Conservation (phyloP, 1,140 invertebrate species). For the Drosophila lowei region DNA sequence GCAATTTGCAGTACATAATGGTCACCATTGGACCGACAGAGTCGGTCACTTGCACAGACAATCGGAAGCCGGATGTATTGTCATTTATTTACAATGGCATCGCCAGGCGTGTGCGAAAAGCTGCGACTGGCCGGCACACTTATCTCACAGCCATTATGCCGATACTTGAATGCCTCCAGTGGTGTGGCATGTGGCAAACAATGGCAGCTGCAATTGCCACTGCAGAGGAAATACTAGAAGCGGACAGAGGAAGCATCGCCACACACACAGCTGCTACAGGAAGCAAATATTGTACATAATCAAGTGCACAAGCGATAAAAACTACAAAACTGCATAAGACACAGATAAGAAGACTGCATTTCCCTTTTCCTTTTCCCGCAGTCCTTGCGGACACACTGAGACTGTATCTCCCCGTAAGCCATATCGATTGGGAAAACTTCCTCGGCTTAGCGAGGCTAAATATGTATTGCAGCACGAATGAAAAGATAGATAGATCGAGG, state of each 20-base stretch:
- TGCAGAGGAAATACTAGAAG: slow-evolving; percentile 15
- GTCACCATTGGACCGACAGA: slow-evolving; percentile 11
- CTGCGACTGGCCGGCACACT: slow-evolving; percentile 49
- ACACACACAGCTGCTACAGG: slow-evolving; percentile 23
- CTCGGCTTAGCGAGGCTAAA: too few species aligned
- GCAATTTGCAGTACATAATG: slow-evolving; percentile 19
- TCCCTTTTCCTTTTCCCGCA: neutral
- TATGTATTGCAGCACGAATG: too few species aligned
- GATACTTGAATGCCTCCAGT: slow-evolving; percentile 36
- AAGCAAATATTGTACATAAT: slow-evolving; percentile 37
- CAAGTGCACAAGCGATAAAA: slow-evolving; percentile 35
- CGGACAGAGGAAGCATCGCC: neutral
- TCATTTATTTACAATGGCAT: slow-evolving; percentile 53
- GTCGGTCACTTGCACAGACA: neutral
- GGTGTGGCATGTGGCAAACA: slow-evolving; percentile 37
- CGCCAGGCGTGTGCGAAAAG: slow-evolving; percentile 26
- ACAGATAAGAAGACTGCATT: slow-evolving; percentile 5
- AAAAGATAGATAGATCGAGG: too few species aligned
- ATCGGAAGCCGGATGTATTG: slow-evolving; percentile 53
- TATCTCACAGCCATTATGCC: slow-evolving; percentile 38
- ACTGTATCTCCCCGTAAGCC: neutral
- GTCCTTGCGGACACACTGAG: slow-evolving; percentile 1
- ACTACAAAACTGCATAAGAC: slow-evolving; percentile 18
- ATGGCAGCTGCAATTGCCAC: slow-evolving; percentile 28
- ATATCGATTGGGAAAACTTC: slow-evolving; percentile 28